Conservation (phyloP, 2,113 vertebrate species). For the Ibidorhyncha struthersii region DNA sequence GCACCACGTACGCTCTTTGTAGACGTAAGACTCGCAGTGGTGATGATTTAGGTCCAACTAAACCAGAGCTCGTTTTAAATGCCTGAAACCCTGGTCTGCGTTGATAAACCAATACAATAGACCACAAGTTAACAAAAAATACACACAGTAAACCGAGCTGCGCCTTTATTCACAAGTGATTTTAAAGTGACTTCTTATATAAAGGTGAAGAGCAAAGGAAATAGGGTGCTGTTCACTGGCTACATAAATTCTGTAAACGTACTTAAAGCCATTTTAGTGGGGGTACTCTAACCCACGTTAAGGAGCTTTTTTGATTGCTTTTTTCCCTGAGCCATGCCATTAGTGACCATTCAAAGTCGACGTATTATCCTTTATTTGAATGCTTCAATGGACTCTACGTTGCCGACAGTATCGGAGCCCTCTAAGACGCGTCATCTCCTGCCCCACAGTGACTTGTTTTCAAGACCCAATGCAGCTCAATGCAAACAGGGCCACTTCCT, state of each 20-base stretch:
- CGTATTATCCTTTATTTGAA: neutral
- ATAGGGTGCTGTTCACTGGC: neutral
- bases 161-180: neutral
- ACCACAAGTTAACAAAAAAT: neutral
- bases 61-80: neutral
- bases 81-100: neutral
- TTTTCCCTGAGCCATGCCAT: neutral
- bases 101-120: neutral
- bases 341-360: neutral
- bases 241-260: neutral
- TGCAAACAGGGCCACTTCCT: constrained; percentile 1
- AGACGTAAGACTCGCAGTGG: neutral
- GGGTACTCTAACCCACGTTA: neutral
- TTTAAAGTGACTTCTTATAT: neutral
- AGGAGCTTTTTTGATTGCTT: neutral
- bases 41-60: neutral
- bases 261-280: neutral
- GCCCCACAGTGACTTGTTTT: neutral
- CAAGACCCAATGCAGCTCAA: neutral
- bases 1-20: neutral
- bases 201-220: neutral
- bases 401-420: neutral
- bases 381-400: neutral
- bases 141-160: neutral
- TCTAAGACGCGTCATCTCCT: neutral